Base-by-base conservation (phyloP, 1,140 invertebrate genomes). In the Zaprionus kolodkinae region DNA sequence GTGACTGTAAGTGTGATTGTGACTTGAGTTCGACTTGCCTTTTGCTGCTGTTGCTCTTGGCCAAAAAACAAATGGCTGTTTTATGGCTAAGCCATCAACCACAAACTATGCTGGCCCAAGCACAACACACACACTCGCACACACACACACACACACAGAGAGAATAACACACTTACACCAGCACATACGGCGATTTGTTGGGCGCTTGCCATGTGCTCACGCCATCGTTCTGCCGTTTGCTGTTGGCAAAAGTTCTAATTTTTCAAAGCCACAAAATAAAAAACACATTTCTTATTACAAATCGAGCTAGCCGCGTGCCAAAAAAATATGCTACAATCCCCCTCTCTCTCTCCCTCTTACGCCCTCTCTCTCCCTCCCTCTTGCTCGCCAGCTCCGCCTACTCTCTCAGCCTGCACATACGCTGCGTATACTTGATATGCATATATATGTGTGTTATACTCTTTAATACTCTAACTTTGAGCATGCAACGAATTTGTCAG, bases 211-310 rank as follows among this genome's bases (percentile, higher is more conserved):
- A 87, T 78, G 68, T 67, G 60, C 56, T 63, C 17, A 15, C 79
- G 72, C 64, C 78, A 76, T 79, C 72, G 74, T 73, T 82, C 69
- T 80, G 69, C 60, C 77, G 63, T 79, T 75, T 81, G 71, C 64
- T 68, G 57, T 74, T 88, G 84, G 83, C 79, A 79, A 79, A 83
- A 88, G 80, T 88, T 87, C 83, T 73, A 87, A 88, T 87, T 87
- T 87, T 88, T 88, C 84, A 79, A 76, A 72, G 38, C 84, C 83
- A 78, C 82, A 87, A 77, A 83, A 86, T 77, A 82, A 86, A 79
- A 61, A 62, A 76, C 63, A 83, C 73, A 88, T 84, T 79, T 80
- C 83, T 83, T 84, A 84, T 88, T 84, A 84, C 84, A 88, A 87
- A 84, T 84, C 73, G 84, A 72, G 80, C 77, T 48, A 75, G 66